Base-by-base conservation (phyloP, 2,113 vertebrate genomes). In the Mesitornis unicolor region DNA sequence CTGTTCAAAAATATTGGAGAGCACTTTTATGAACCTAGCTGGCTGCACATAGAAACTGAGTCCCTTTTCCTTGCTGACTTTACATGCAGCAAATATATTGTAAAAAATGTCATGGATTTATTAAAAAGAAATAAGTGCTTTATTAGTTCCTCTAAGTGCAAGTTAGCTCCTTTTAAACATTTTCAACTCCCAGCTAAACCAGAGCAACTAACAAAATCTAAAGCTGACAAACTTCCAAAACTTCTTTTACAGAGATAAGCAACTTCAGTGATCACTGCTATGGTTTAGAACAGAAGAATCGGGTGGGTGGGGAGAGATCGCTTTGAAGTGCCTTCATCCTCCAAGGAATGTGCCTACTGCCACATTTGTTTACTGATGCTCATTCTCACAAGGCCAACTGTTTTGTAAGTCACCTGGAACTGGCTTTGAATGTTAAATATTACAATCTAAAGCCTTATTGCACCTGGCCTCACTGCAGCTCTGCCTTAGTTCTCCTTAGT, bases 281-380 rank as follows among this genome's bases (percentile, higher is more conserved):
- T 68, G 70, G 83, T 68, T 94, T 96, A 93, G 95, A 95, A 87
- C 71, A 94, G 64, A 84, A 73, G 31, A 91, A 73, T 2, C 35
- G 35, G 11, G 45, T 81, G 36, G 24, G 5, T 43, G 29, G 33
- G 16, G 26, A 90, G 42, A 75, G 15, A 24, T 11, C 64, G 54
- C 75, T 89, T 93, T 95, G 53, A 93, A 96, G 86, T 76, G 59
- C 51, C 54, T 71, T 86, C 50, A 11, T 89, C 79, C 94, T 48
- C 40, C 80, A 93, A 69, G 38, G 90, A 87, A 38, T 29, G 38
- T 5, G 8, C 51, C 31, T 31, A 25, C 25, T 71, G 65, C 8
- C 59, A 14, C 12, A 16, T 22, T n/a, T 79, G 54, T 77, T 45
- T 38, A 42, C n/a, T 87, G 67, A 73, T 79, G 24, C 28, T 68